Conservation (phyloP, 2,113 vertebrate species). For the Larimichthys crocea region DNA sequence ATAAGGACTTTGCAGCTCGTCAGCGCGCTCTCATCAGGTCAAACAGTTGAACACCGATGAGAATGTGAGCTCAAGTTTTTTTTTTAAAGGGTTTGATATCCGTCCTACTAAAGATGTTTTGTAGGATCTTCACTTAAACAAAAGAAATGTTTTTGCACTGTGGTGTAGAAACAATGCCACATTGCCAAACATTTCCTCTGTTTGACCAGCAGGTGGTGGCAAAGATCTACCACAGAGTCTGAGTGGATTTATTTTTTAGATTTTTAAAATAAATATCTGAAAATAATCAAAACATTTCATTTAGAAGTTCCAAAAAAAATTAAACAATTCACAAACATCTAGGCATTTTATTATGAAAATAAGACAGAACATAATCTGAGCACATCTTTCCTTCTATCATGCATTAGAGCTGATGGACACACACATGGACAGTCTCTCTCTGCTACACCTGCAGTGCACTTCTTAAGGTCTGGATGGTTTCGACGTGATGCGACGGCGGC, state of each 20-base stretch:
- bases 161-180: neutral
- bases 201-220: slow-evolving; percentile 39
- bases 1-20: slow-evolving; percentile 36
- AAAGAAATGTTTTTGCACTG: neutral
- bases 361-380: slow-evolving; percentile 79
- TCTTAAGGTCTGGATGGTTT: slow-evolving; percentile 43
- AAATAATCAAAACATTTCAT: neutral
- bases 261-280: no score
- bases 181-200: neutral
- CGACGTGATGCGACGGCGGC: slow-evolving; percentile 36
- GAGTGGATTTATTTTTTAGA: neutral
- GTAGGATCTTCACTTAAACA: neutral
- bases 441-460: slow-evolving; percentile 56
- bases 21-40: neutral
- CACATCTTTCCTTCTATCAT: slow-evolving; percentile 80
- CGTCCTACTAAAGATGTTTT: neutral
- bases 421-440: slow-evolving; percentile 60
- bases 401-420: slow-evolving; percentile 67
- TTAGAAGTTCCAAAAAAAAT: neutral
- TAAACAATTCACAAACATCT: slow-evolving; percentile 57
- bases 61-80: neutral
- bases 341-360: slow-evolving; percentile 86
- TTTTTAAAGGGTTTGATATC: neutral
- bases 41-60: neutral
- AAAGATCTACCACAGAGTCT: slow-evolving; percentile 11